phyloP scores from a whole-genome alignment of 2,113 vertebrate genomes.

The Nanorana parkeri region DNA sequence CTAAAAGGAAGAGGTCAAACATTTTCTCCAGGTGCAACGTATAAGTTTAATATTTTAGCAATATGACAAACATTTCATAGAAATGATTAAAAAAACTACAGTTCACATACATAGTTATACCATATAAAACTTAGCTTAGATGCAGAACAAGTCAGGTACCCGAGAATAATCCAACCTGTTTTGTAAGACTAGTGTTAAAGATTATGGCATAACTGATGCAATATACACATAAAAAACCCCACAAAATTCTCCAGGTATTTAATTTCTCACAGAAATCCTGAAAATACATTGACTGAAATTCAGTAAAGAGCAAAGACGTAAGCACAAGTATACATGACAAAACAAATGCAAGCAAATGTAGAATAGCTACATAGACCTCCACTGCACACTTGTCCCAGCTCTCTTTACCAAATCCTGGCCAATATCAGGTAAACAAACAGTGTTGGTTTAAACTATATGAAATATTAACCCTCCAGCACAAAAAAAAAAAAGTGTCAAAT shows the following conservation, averaged over 20 bases:
- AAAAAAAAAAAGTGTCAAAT: neutral
- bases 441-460: no score
- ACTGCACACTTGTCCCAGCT: neutral
- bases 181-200: neutral
- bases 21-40: neutral
- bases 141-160: conserved; percentile 64
- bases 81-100: conserved; percentile 79
- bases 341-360: neutral
- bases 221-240: neutral
- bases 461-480: no score
- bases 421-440: neutral
- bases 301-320: neutral
- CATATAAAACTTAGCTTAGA: conserved; percentile 61
- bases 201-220: neutral
- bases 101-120: conserved; percentile 67
- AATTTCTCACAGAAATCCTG: neutral
- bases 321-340: neutral
- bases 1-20: neutral
- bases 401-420: neutral
- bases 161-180: conserved; percentile 51
- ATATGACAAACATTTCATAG: conserved; percentile 79
- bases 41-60: conserved; percentile 67
- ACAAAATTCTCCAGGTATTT: neutral
- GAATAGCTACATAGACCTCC: neutral
- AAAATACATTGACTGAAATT: neutral